A percentile compares a stretch with the other conserved stretches of the same genome.
phyloP scores from a whole-genome alignment of 2,888 invertebrate genomes.

The Pristionchus mayeri region DNA sequence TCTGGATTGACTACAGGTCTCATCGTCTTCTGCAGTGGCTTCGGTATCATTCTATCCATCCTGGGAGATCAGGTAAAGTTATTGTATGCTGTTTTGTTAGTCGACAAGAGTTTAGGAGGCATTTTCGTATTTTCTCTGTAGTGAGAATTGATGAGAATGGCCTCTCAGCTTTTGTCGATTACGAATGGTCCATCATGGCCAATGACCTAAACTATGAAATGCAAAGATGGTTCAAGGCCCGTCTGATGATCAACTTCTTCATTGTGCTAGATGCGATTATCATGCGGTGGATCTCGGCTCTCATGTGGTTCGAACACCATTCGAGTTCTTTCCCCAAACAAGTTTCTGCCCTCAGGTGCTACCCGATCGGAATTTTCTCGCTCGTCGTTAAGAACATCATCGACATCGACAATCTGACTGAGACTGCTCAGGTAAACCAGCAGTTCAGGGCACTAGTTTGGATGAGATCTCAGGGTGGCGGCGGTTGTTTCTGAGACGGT shows the following conservation, averaged over 20 bases:
- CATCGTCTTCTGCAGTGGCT: conserved; percentile 91
- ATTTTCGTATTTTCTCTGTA: conserved; percentile 85
- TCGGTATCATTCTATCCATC: conserved; percentile 89
- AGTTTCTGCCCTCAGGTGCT: conserved; percentile 82
- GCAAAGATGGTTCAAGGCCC: conserved; percentile 80
- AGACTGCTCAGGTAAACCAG: conserved; percentile 80
- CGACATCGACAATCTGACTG: conserved; percentile 81
- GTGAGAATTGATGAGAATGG: conserved; percentile 51
- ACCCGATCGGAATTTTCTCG: conserved; percentile 84
- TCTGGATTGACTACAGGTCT: conserved; percentile 81
- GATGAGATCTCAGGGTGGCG: too few relatives aligned
- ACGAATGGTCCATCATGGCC: too few relatives aligned
- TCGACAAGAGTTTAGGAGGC: conserved; percentile 86
- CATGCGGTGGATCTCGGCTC: conserved; percentile 90
- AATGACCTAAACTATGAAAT: too few relatives aligned
- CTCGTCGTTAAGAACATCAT: conserved; percentile 83
- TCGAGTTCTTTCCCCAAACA: too few relatives aligned
- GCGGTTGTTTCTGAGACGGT: not conserved
- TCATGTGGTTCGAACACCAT: conserved; percentile 84
- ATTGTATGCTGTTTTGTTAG: conserved; percentile 81
- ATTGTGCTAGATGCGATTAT: conserved; percentile 90
- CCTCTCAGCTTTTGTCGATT: too few relatives aligned
- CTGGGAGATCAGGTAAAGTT: conserved; percentile 84
- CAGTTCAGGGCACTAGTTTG: too few relatives aligned
- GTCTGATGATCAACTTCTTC: conserved; percentile 88